These are phyloP conservation scores for Cervus canadensis DNA, from an alignment of 2,113 vertebrate species.

Conservation along the genomic window DNA sequence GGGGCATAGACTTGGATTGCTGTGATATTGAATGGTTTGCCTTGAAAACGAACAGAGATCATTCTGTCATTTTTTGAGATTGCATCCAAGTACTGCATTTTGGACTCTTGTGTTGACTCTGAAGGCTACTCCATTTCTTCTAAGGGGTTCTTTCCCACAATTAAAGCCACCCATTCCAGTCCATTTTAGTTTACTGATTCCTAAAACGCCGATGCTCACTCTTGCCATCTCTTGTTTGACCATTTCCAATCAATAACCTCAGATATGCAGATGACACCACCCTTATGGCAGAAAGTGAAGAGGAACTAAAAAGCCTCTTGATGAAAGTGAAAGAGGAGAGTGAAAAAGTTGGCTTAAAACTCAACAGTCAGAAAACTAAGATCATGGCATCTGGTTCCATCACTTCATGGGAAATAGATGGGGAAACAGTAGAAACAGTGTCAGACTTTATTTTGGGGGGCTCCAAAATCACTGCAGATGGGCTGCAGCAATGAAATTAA, in stretches of 20 bases:
- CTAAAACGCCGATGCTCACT: neutral
- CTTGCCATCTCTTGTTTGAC: neutral
- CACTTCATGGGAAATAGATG: too few relatives aligned
- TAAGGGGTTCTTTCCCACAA: neutral
- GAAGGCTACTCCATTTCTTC: neutral
- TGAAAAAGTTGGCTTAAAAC: too few relatives aligned
- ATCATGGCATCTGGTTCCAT: too few relatives aligned
- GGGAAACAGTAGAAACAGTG: too few relatives aligned
- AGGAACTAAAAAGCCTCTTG: too few relatives aligned
- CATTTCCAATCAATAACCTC: neutral
- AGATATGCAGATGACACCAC: too few relatives aligned
- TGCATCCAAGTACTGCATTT: neutral
- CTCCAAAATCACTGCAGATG: too few relatives aligned
- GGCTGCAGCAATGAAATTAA: too few relatives aligned
- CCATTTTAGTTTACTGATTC: neutral
- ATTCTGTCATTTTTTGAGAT: neutral
- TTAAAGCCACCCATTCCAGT: neutral
- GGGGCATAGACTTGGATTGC: neutral
- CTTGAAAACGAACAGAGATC: neutral
- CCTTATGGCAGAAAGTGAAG: too few relatives aligned
- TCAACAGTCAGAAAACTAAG: too few relatives aligned
- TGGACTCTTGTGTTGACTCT: neutral
- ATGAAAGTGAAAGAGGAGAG: too few relatives aligned
- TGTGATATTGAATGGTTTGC: neutral
- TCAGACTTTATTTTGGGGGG: too few relatives aligned